Percentiles rank a stretch among this genome's conserved stretches.
These are phyloP conservation scores for Hirundichthys speculiger DNA, from an alignment of 2,113 vertebrate genomes.

Conservation along the genomic window DNA sequence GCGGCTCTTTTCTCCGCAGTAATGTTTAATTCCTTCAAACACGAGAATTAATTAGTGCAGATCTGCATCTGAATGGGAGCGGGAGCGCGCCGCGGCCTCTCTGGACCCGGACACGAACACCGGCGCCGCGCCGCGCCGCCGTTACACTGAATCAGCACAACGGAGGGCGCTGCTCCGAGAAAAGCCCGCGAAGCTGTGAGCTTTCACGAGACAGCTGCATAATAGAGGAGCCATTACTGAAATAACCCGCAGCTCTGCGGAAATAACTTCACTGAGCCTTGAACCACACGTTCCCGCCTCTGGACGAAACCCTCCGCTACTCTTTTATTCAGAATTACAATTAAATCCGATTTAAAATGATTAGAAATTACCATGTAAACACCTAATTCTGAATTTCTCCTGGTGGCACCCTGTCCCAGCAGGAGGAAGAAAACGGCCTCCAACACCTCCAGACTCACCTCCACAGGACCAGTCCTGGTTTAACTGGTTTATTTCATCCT, in stretches of 20 bases:
- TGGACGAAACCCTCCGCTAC: too few relatives aligned
- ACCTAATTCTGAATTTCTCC: too few relatives aligned
- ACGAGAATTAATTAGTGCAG: constrained; percentile 82
- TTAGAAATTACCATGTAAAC: too few relatives aligned
- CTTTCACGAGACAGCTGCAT: background rate
- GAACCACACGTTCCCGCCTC: too few relatives aligned
- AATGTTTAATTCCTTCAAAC: constrained; percentile 83
- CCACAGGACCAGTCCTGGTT: too few relatives aligned
- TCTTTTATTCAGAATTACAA: too few relatives aligned
- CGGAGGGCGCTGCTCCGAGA: background rate
- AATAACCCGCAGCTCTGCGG: constrained; percentile 9
- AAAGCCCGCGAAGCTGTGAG: background rate
- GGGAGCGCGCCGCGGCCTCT: constrained; percentile 41
- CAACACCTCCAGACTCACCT: too few relatives aligned
- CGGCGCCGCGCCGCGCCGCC: background rate
- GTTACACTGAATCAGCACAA: constrained; percentile 48
- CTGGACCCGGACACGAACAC: constrained; percentile 66
- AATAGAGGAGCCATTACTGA: constrained; percentile 16
- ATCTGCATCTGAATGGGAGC: constrained; percentile 83
- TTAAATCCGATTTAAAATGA: too few relatives aligned
- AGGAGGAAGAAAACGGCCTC: too few relatives aligned
- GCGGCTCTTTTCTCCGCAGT: constrained; percentile 68
- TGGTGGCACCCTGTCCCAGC: too few relatives aligned
- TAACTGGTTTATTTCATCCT: too few relatives aligned
- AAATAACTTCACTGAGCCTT: constrained; percentile 23